These are phyloP conservation scores for Dendrolimus houi DNA, from an alignment of 2,888 invertebrate genomes.

Conservation along the genomic window DNA sequence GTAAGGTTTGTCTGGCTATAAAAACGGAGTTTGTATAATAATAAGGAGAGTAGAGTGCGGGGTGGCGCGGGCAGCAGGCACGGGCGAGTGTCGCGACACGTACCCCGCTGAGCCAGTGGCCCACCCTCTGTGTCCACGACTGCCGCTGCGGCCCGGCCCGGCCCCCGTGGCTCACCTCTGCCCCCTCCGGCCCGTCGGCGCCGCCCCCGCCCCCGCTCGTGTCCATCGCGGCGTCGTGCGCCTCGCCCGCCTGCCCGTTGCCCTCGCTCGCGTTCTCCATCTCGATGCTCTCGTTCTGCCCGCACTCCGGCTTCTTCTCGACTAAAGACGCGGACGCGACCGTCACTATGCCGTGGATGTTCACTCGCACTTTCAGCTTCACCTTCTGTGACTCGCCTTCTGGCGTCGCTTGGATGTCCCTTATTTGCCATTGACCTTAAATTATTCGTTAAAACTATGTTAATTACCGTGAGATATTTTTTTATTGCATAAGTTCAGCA, in stretches of 20 bases:
- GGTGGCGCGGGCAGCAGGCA: neutral
- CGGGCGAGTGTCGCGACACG: conserved; percentile 45
- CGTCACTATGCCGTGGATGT: conserved; percentile 93
- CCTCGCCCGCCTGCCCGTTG: neutral
- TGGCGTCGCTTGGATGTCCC: conserved; percentile 88
- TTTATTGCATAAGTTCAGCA: too few species aligned
- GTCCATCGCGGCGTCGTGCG: conserved; percentile 61
- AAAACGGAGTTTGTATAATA: too few species aligned
- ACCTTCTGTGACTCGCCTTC: conserved; percentile 96
- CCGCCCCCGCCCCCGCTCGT: conserved; percentile 52
- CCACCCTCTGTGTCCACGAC: conserved; percentile 83
- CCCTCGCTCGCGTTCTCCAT: conserved; percentile 65
- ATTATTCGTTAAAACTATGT: conserved; percentile 6
- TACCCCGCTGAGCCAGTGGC: conserved; percentile 84
- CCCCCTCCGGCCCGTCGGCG: conserved; percentile 54
- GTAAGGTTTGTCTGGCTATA: too few species aligned
- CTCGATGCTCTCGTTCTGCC: conserved; percentile 56
- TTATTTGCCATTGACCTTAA: conserved; percentile 84
- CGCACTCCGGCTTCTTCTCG: conserved; percentile 80
- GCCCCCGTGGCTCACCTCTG: conserved; percentile 71
- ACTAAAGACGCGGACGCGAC: conserved; percentile 90
- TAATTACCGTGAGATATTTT: too few species aligned
- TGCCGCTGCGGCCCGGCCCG: conserved; percentile 69
- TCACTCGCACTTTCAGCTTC: conserved; percentile 96
- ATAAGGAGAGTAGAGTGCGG: neutral